Evolutionary conservation across 23 tunicate genomes (phyloP).

Genomic region (Ciona savignyi): DNA sequence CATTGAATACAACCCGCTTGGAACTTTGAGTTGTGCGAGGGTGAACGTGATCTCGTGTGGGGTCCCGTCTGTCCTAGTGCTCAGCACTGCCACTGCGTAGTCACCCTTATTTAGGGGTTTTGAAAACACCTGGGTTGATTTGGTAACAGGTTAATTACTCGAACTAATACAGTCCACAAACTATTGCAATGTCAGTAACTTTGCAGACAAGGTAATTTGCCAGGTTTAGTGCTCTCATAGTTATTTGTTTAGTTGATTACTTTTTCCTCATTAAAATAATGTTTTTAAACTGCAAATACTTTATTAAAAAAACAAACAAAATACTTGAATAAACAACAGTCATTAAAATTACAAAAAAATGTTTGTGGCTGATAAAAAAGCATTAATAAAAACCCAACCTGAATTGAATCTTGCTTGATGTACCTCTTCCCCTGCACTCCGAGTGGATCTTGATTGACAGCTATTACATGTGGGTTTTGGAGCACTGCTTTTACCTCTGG

Average conservation of each 20-base stretch:
- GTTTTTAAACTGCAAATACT: too few relatives aligned
- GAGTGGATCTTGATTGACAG: conserved; percentile 75
- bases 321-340: too few relatives aligned
- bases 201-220: too few relatives aligned
- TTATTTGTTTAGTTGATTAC: too few relatives aligned
- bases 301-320: too few relatives aligned
- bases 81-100: conserved; percentile 74
- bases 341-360: too few relatives aligned
- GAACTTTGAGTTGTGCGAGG: conserved; percentile 24
- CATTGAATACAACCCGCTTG: conserved; percentile 26
- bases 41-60: conserved; percentile 39
- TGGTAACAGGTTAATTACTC: too few relatives aligned
- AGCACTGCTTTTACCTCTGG: conserved; percentile 25
- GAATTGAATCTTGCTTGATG: conserved; percentile 24
- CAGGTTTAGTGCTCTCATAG: too few relatives aligned
- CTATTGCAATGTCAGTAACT: too few relatives aligned
- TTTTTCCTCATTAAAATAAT: too few relatives aligned
- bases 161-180: too few relatives aligned
- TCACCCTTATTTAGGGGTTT: conserved; percentile 32
- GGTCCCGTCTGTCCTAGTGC: conserved; percentile 73
- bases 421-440: conserved; percentile 86
- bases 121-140: conserved; percentile 45
- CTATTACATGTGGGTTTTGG: conserved; percentile 58
- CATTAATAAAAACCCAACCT: conserved; percentile 15
- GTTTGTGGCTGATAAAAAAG: too few relatives aligned